Evolutionary conservation across 2,888 invertebrate species (phyloP).

Genomic region (Galerucella calmariensis): DNA sequence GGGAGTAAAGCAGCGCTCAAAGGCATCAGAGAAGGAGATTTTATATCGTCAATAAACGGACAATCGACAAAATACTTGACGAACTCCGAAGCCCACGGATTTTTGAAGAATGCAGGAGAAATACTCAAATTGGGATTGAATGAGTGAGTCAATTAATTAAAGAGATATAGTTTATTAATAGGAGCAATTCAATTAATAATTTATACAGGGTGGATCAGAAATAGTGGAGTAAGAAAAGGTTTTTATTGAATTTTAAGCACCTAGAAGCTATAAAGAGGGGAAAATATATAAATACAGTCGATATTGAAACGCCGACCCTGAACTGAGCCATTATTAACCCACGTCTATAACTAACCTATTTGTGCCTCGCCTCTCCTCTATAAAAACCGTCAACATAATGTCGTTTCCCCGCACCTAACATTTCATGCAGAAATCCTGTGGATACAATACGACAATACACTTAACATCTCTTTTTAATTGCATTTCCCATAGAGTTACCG

Average conservation of each 20-base stretch:
- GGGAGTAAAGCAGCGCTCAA: slow-evolving; percentile 85
- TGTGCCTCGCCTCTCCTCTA: slow-evolving; percentile 50
- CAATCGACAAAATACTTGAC: slow-evolving; percentile 74
- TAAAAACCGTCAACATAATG: slow-evolving; percentile 18
- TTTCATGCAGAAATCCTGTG: slow-evolving; percentile 56
- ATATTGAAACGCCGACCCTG: slow-evolving; percentile 6
- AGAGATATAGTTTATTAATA: background rate
- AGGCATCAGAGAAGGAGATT: slow-evolving; percentile 84
- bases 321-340: slow-evolving; percentile 35
- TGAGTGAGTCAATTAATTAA: slow-evolving; percentile 73
- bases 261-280: no score
- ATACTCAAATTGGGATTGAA: slow-evolving; percentile 76
- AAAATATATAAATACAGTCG: background rate
- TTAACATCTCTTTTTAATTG: slow-evolving; percentile 24
- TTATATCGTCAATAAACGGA: slow-evolving; percentile 83
- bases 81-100: slow-evolving; percentile 78
- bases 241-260: no score
- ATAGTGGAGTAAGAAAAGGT: no score
- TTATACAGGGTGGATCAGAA: no score
- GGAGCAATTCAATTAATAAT: no score
- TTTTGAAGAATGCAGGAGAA: slow-evolving; percentile 78
- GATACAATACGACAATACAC: slow-evolving; percentile 49
- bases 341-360: slow-evolving; percentile 40
- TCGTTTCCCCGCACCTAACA: slow-evolving; percentile 33
- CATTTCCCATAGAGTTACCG: slow-evolving; percentile 19